Evolutionary conservation across 2,797 vertebrate genomes (phyloP), one percentile per base, ranked within the genome.

Genomic region (Mycteria americana): DNA sequence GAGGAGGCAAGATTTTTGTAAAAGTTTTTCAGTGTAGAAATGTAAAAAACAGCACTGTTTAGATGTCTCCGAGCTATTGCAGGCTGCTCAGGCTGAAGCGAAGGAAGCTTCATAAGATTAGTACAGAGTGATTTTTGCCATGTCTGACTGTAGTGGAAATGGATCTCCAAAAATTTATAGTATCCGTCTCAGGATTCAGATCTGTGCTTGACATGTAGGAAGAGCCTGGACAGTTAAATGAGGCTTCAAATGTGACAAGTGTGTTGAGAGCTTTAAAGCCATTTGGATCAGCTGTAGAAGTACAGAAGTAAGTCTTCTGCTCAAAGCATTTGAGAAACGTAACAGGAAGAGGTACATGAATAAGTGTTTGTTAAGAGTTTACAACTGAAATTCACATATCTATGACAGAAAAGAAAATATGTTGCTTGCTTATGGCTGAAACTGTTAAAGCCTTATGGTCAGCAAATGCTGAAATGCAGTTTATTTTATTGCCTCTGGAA

Each of bases 401-500:
- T 67, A 2, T 46, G 48, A 57, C 23, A 77, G 70, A 59, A 76
- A 85, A 78, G 50, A 67, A 85, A 93, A 75, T 48, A 18, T 5
- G 4, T 78, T 74, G 17, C 53, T 94, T 88, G 64, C 64, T 93
- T 84, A 37, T 51, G 45, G 39, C 68, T 80, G 81, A 72, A 67
- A 19, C 45, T 48, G 13, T 81, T 88, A 56, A 87, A 94, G 72
- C 50, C 67, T 91, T 80, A 48, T 37, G 85, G 86, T 94, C 92
- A 95, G 80, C 53, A 91, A 92, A 92, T 89, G 78, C 78, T 92
- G 81, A 88, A 86, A 75, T 57, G 24, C 45, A 70, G 48, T 81
- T 94, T 76, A 54, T 79, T 93, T 95, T 93, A 77, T 85, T 80
- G 72, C 85, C 50, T 77, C 56, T 94, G 86, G 68, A 92, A 85